A percentile compares a stretch with the other conserved stretches of the same genome.
phyloP scores from a whole-genome alignment of 2,888 invertebrate species.

The Amphimallon solstitiale region DNA sequence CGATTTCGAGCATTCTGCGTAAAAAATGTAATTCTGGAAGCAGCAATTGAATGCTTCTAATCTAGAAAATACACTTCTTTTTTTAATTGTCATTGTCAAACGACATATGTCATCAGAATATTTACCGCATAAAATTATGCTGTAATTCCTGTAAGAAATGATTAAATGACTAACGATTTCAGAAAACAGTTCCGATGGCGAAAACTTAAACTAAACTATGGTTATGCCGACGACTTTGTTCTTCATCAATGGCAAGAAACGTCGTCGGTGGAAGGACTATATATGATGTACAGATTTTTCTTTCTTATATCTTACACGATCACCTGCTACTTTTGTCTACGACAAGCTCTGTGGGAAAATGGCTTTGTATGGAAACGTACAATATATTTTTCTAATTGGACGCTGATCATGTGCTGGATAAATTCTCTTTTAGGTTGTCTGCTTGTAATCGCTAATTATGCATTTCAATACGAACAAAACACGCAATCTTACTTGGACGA shows the following conservation, averaged over 20 bases:
- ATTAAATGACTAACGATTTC: background rate
- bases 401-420: slow-evolving; percentile 9
- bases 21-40: too few species aligned
- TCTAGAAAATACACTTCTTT: too few species aligned
- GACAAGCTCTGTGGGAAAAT: slow-evolving; percentile 10
- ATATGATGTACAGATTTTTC: slow-evolving; percentile 14
- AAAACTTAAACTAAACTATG: slow-evolving; percentile 18
- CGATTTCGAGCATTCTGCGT: too few species aligned
- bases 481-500: slow-evolving; percentile 8
- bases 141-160: too few species aligned
- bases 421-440: slow-evolving; percentile 8
- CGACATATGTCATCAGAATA: too few species aligned
- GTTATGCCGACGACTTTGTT: slow-evolving; percentile 19
- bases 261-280: slow-evolving; percentile 7
- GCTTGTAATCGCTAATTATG: slow-evolving; percentile 7
- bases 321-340: slow-evolving; percentile 5
- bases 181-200: slow-evolving; percentile 17
- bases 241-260: slow-evolving; percentile 31
- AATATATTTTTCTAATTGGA: slow-evolving; percentile 32
- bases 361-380: background rate
- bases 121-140: too few species aligned
- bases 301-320: background rate
- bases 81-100: too few species aligned
- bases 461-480: slow-evolving; percentile 21
- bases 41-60: too few species aligned